Evolutionary conservation across 2,888 invertebrate species (phyloP).

Genomic region (Rhimphoctona megacephalus): DNA sequence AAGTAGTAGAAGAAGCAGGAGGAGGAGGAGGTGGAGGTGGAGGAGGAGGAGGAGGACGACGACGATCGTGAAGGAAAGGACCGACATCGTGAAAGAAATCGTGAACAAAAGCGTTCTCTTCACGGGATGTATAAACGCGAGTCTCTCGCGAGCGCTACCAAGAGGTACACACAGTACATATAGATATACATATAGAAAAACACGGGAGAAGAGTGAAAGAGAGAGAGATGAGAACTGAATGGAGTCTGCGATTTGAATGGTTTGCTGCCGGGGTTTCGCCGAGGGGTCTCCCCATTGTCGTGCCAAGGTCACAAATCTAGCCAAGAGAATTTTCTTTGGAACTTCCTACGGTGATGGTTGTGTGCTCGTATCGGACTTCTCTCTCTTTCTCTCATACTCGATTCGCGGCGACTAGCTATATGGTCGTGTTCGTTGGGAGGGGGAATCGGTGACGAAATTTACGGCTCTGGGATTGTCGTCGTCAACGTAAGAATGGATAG

Average conservation of each 20-base stretch:
- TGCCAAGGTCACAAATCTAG: slow-evolving; percentile 84
- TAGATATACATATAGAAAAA: slow-evolving; percentile 61
- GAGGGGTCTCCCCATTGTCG: slow-evolving; percentile 81
- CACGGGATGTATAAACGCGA: slow-evolving; percentile 64
- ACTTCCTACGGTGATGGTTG: slow-evolving; percentile 71
- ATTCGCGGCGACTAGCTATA: slow-evolving; percentile 43
- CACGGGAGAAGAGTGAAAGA: slow-evolving; percentile 76
- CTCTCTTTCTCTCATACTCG: slow-evolving; percentile 17
- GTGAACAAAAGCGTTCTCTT: slow-evolving; percentile 67
- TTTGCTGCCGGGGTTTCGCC: slow-evolving; percentile 75
- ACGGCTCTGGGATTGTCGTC: slow-evolving; percentile 50
- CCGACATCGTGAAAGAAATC: slow-evolving; percentile 70
- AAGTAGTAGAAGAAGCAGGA: slow-evolving; percentile 38
- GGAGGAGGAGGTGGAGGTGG: slow-evolving; percentile 63
- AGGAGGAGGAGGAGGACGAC: slow-evolving; percentile 71
- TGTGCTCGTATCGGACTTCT: slow-evolving; percentile 53
- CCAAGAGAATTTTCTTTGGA: slow-evolving; percentile 80
- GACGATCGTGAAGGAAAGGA: slow-evolving; percentile 68
- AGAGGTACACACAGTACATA: slow-evolving; percentile 35
- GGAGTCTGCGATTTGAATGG: slow-evolving; percentile 84
- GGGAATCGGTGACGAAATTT: slow-evolving; percentile 58
- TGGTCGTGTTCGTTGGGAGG: slow-evolving; percentile 6
- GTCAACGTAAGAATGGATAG: slow-evolving; percentile 71
- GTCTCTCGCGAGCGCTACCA: slow-evolving; percentile 52
- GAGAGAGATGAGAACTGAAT: slow-evolving; percentile 78